Base-by-base conservation (phyloP, 2,888 invertebrate species). In the Pseudanteris insignis region DNA sequence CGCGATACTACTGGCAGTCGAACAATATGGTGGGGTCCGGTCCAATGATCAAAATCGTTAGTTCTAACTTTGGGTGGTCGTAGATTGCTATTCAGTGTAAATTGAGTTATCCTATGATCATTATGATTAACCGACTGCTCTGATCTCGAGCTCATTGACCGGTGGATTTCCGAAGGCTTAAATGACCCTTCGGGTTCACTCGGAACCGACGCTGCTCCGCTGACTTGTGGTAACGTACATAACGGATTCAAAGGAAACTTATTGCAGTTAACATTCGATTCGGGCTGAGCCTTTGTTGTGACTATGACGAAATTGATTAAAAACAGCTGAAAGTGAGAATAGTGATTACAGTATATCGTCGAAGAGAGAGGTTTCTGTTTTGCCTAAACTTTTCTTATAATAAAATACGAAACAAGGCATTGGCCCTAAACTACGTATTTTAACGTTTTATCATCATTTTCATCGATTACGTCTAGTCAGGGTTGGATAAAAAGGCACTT, bases 281-380 rank as follows among this genome's bases (percentile, higher is more conserved):
- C 43, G 9, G 63, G 36, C 33, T 55, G 63, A 10, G 64, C 54
- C 25, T 57, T 55, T 6, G 63, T 47, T 40, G 58, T 40, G 30
- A 66, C 47, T 12, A 60, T 50, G 53, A 50, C 58, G 28, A 65
- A 46, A 43, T 58, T 62, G 12, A 60, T 55, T 2, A 66, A 25
- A 14, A 63, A 28, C 21, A 62, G 29, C 67, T 67, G 57, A 10
- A 62, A 65, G n/a, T n/a, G n/a, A n/a, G n/a, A n/a, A n/a, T n/a
- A n/a, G n/a, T n/a, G n/a, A n/a, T n/a, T n/a, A n/a, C n/a, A n/a
- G n/a, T n/a, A n/a, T n/a, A n/a, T n/a, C n/a, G n/a, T n/a, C n/a
- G n/a, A n/a, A n/a, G n/a, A n/a, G n/a, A n/a, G n/a, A n/a, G n/a
- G n/a, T n/a, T n/a, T n/a, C n/a, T n/a, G n/a, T n/a, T n/a, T n/a